Evolutionary conservation across 2,888 invertebrate genomes (phyloP), one percentile per base, ranked within the genome.

Genomic region (Calephelis perditalis): DNA sequence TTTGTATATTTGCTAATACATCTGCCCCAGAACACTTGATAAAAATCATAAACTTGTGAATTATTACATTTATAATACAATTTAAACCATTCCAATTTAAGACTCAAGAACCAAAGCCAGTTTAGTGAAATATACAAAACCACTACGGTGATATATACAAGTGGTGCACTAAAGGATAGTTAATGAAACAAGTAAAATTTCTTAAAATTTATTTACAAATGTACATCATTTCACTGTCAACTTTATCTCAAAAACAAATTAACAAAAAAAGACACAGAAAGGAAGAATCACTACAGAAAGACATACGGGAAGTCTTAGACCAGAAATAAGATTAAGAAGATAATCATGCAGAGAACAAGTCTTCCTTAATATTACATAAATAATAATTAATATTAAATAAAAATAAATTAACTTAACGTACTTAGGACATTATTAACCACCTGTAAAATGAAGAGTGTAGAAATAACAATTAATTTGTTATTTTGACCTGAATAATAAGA

Each of bases 171-270:
- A 57, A 62, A 73, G 78, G 76, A 70, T 68, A 62, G 71, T 62
- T 73, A 88, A 87, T 86, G 80, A 89, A 89, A 89, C 85, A 85
- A 72, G 62, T 68, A 67, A 65, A 65, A 77, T 72, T 78, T 79
- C 66, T 82, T 76, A 79, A 64, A 68, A 67, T 89, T 89, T 88
- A 86, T 85, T 86, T 74, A 70, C 73, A 76, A 77, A 81, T 75
- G 78, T 81, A 86, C 85, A 86, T 75, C 57, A 47, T 64, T 72
- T 77, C 79, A 83, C 84, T 83, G 74, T 62, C 64, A 66, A 54
- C 58, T 62, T 61, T 60, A 55, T 44, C 36, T 62, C 60, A 67
- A 63, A 56, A 58, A 63, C 60, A 63, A 56, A 67, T 62, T 59
- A 64, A 67, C 52, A 66, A 55, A 61, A 59, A 43, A 45, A 3